phyloP scores from a whole-genome alignment of 2,797 vertebrate species.

The Jordanella pulchra region DNA sequence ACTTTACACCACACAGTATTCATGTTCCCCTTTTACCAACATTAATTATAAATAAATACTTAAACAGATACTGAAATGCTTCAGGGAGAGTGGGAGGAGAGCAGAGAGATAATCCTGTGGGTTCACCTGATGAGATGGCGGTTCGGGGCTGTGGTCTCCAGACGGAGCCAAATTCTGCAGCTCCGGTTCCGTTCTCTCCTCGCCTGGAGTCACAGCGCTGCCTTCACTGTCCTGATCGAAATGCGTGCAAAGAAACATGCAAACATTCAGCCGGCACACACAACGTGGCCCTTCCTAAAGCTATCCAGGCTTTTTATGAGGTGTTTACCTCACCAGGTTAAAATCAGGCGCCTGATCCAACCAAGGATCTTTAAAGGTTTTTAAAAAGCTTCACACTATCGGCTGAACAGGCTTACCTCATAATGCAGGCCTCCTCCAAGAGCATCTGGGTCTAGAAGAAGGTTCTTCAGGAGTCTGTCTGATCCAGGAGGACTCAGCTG shows the following conservation, averaged over 20 bases:
- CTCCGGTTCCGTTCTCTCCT: slow-evolving; percentile 78
- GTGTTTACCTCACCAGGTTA: too few species aligned
- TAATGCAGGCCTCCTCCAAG: slow-evolving; percentile 83
- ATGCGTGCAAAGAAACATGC: not conserved
- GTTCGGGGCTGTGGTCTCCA: slow-evolving; percentile 75
- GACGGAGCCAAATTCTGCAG: slow-evolving; percentile 74
- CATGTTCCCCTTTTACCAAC: not conserved
- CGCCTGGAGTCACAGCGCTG: slow-evolving; percentile 65
- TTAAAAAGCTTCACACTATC: not conserved
- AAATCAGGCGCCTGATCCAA: not conserved
- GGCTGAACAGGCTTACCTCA: slow-evolving; percentile 76
- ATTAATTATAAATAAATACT: not conserved
- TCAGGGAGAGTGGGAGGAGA: not conserved
- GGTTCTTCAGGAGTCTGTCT: slow-evolving; percentile 79
- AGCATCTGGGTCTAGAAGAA: slow-evolving; percentile 83
- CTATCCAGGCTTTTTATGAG: too few species aligned
- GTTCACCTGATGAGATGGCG: slow-evolving; percentile 72
- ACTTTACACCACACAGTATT: not conserved
- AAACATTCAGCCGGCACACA: not conserved
- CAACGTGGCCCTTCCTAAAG: not conserved
- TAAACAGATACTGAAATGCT: not conserved
- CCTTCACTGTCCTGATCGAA: slow-evolving; percentile 78
- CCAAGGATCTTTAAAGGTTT: not conserved
- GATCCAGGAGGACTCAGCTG: slow-evolving; percentile 72
- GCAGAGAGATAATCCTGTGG: not conserved